phyloP scores from a whole-genome alignment of 1,140 invertebrate genomes.

The Anoplolepis gracilipes region DNA sequence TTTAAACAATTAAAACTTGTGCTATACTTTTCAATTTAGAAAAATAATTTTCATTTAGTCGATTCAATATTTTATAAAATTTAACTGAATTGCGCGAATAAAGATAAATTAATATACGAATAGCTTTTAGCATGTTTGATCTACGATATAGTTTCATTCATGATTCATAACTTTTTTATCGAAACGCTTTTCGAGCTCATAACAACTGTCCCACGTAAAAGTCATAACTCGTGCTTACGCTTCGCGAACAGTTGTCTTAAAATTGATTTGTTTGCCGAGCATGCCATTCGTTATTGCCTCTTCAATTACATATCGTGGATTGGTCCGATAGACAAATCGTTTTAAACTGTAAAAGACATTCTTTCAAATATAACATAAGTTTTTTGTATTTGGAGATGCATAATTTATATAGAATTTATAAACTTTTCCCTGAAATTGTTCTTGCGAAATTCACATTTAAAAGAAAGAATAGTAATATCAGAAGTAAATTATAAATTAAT shows the following conservation, averaged over 20 bases:
- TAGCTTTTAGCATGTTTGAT: constrained; percentile 9
- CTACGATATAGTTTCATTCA: neutral
- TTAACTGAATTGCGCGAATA: neutral
- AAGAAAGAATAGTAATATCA: neutral
- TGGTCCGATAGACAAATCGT: neutral
- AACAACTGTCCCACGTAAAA: constrained; percentile 29
- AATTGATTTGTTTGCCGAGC: constrained; percentile 61
- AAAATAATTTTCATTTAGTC: neutral
- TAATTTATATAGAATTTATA: neutral
- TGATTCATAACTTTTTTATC: constrained; percentile 25
- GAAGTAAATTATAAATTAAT: neutral
- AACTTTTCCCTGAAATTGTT: neutral
- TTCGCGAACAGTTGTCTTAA: constrained; percentile 21
- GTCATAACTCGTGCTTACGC: constrained; percentile 58
- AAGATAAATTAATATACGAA: neutral
- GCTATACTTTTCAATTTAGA: neutral
- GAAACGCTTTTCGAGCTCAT: constrained; percentile 1
- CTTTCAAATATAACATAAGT: neutral
- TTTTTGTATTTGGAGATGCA: neutral
- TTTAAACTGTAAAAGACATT: neutral
- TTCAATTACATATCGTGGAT: constrained; percentile 36
- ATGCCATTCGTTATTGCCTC: constrained; percentile 22
- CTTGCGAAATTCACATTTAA: neutral
- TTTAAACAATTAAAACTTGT: neutral
- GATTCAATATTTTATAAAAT: neutral